phyloP scores from a whole-genome alignment of 2,113 vertebrate species.

The Hucho hucho region DNA sequence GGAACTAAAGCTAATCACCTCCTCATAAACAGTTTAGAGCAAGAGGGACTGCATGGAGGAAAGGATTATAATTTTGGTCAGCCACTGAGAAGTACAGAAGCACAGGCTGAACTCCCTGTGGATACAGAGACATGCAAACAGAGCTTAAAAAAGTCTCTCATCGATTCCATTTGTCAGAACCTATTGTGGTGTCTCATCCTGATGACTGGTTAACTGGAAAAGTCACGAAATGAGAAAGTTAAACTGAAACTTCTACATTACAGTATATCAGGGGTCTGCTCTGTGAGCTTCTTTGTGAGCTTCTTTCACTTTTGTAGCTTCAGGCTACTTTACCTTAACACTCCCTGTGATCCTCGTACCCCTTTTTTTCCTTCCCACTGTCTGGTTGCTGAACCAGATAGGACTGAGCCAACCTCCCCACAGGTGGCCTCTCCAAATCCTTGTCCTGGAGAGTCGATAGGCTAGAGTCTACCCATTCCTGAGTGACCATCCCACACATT shows the following conservation, averaged over 20 bases:
- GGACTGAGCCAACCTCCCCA: neutral
- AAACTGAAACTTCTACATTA: no score
- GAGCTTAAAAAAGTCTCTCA: neutral
- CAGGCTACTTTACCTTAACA: no score
- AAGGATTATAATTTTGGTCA: neutral
- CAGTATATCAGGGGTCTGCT: no score
- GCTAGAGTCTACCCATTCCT: neutral
- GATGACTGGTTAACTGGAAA: neutral
- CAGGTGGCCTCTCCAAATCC: neutral
- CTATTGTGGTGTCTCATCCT: neutral
- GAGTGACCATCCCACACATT: no score
- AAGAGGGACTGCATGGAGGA: neutral
- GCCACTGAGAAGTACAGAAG: neutral
- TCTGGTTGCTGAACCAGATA: neutral
- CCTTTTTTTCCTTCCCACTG: neutral
- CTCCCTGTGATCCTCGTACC: neutral
- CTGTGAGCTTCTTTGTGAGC: no score
- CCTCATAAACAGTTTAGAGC: conserved; percentile 7
- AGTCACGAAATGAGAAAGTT: neutral
- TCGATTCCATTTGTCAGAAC: conserved; percentile 5
- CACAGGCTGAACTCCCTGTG: neutral
- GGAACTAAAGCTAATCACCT: conserved; percentile 11
- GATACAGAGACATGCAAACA: neutral
- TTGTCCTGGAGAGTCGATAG: neutral
- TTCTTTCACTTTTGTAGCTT: no score